Evolutionary conservation across 2,113 vertebrate species (phyloP), one percentile per base, ranked within the genome.

Genomic region (Megaleporinus macrocephalus): DNA sequence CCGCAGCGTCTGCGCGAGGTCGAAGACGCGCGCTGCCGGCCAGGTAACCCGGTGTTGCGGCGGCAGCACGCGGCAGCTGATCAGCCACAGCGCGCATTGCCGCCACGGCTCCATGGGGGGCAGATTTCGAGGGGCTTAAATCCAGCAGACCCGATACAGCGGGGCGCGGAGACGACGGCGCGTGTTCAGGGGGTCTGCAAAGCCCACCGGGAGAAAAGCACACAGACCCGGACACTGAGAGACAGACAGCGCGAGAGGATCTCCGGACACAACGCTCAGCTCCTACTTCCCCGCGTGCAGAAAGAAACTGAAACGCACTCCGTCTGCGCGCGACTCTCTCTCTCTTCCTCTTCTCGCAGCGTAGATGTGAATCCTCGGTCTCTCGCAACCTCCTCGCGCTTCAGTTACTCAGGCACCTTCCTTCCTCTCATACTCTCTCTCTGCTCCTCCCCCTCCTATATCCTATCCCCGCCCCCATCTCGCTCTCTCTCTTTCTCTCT

Each of bases 1-100:
- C 88, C 97, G 95, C 16, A 99, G 96, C 6, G 96, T 98, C 86
- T 99, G 97, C 4, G 97, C 97, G 91, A 99, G 86, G 91, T 99
- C 97, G 81, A 99, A 99, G 82, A 98, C 97, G 94, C 97, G 97
- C 9, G 97, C 97, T 26, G 94, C 95, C 86, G 97, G 96, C 97
- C 96, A 98, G 81, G 97, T 99, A 11, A 99, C 97, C 85, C 97
- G 94, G 88, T 98, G 97, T 93, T 95, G 95, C 63, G 94, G 91
- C n/a, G 97, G 96, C 77, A 99, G 95, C 93, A 99, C 97, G 93
- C 95, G 96, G 91, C 97, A 97, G 89, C 95, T 90, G 86, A 99
- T 99, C 74, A 99, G 89, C 97, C 97, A 99, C 87, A 96, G 92
- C 84, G 97, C 96, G 90, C 97, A 98, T 55, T 98, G 97, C 92